Base-by-base conservation (phyloP, 2,888 invertebrate genomes). In the Germaria angustata region DNA sequence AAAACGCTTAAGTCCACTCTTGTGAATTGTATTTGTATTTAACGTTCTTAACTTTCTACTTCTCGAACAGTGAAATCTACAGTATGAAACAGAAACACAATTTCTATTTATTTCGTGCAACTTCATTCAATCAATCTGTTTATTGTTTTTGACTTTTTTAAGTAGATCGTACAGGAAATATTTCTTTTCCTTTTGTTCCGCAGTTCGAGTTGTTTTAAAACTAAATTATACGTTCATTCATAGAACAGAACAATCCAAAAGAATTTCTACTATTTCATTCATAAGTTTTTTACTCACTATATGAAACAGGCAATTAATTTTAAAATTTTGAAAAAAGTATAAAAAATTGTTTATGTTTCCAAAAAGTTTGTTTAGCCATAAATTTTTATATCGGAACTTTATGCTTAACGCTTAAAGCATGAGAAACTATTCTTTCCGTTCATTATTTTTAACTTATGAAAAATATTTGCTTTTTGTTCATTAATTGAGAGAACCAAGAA, bases 311-410 rank as follows among this genome's bases (percentile, higher is more conserved):
- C 11, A n/a, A 59, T 7, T 24, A 17, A 34, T 24, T 11, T 24
- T 8, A 34, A 69, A 69, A 57, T n/a, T 59, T 22, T 24, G 49
- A 32, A 17, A 28, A 73, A 53, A 32, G n/a, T 41, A 69, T 22
- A 69, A 71, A 57, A 76, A 39, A 65, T 69, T 75, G 78, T 82
- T 82, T 75, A 76, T 71, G 49, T 87, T 82, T 66, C 66, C 59
- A 76, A 82, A 79, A 72, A 75, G 68, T 86, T 87, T 87, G 87
- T 87, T 87, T 86, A 87, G 88, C 87, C 87, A 88, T 41, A 41
- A 41, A 87, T 87, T 89, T 88, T 88, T 88, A 88, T 88, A 88
- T 88, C 88, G 89, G 89, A 89, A 89, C 88, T 88, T 87, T 86
- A 87, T 88, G 88, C 88, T 89, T 88, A 89, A 86, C 87, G 88